Percentiles rank a stretch among this genome's conserved stretches.
phyloP scores from a whole-genome alignment of 2,888 invertebrate species.

The Rambutsinella grinnellia region DNA sequence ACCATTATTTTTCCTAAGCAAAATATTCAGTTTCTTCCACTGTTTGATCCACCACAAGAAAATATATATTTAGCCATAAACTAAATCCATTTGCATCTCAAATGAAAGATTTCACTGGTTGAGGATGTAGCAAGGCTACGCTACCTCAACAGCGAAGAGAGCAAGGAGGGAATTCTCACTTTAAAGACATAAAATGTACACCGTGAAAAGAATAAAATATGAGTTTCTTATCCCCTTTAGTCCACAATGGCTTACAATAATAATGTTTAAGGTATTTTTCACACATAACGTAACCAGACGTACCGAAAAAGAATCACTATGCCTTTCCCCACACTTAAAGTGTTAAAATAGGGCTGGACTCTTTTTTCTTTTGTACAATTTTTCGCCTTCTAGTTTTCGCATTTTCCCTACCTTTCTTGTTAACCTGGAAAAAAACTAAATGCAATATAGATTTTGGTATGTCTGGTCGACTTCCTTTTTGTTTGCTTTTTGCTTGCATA shows the following conservation, averaged over 20 bases:
- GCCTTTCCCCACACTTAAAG: neutral
- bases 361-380: neutral
- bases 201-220: conserved; percentile 54
- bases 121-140: no score
- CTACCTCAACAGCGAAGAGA: conserved; percentile 4
- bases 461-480: no score
- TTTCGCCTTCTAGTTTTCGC: conserved; percentile 5
- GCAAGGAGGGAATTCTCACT: conserved; percentile 39
- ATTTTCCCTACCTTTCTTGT: neutral
- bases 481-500: neutral
- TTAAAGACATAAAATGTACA: conserved; percentile 49
- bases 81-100: no score
- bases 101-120: no score
- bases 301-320: conserved; percentile 1
- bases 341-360: conserved; percentile 14
- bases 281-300: conserved; percentile 8
- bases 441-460: no score
- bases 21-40: no score
- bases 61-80: no score
- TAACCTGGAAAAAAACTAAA: neutral
- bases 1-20: no score
- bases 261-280: conserved; percentile 45
- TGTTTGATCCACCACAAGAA: no score
- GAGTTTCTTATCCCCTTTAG: conserved; percentile 53
- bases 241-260: conserved; percentile 48